Evolutionary conservation across 2,797 vertebrate genomes (phyloP).

Genomic region (Myotis daubentonii): DNA sequence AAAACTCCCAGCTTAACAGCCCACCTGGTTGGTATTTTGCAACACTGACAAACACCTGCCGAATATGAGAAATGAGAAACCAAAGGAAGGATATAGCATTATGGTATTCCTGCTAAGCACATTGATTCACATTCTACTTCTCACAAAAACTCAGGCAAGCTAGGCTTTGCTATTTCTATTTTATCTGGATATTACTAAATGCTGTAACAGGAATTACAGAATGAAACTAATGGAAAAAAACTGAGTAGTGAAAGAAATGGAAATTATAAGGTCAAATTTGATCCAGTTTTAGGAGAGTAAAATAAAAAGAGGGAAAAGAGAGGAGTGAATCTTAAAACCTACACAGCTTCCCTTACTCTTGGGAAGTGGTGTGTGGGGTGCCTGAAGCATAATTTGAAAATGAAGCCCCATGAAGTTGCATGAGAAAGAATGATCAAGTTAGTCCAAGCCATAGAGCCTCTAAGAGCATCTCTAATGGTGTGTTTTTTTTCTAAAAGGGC

Average conservation of each 20-base stretch:
- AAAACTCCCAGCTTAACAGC: background rate
- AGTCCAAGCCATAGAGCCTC: background rate
- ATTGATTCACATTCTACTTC: background rate
- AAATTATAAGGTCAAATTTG: background rate
- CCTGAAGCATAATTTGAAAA: background rate
- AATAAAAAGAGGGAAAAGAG: background rate
- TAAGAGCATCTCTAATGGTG: background rate
- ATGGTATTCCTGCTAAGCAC: background rate
- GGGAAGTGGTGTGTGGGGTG: rapidly evolving
- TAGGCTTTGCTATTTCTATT: background rate
- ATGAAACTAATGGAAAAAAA: background rate
- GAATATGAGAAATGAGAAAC: slow-evolving; percentile 17
- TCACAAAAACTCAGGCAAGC: background rate
- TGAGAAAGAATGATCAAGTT: background rate
- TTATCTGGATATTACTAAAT: background rate
- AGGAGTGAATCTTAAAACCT: background rate
- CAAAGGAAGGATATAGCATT: background rate
- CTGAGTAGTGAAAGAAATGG: background rate
- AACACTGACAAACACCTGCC: slow-evolving; percentile 17
- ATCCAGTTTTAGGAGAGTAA: background rate
- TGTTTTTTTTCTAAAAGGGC: background rate
- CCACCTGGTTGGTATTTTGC: background rate
- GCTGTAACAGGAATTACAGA: background rate
- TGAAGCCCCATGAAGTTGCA: background rate
- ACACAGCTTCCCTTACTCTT: background rate